These are phyloP conservation scores for Neelides folsomi DNA, from an alignment of 2,888 invertebrate species.

Conservation along the genomic window DNA sequence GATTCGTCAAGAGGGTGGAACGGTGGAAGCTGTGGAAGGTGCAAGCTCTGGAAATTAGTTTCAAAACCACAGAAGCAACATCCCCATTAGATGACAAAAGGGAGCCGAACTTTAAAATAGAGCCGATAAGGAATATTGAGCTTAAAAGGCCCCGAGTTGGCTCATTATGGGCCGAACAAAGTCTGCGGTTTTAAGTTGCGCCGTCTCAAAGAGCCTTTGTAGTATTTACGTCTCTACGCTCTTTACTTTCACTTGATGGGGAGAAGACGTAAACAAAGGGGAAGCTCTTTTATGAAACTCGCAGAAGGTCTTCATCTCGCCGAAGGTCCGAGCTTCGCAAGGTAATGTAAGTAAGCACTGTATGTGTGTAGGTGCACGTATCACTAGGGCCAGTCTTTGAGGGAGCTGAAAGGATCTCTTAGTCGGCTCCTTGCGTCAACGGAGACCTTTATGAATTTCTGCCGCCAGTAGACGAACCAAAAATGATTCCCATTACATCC, in stretches of 20 bases:
- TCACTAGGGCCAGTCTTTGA: constrained; percentile 2
- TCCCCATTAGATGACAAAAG: too few species aligned
- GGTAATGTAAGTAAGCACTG: too few species aligned
- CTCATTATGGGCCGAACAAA: constrained; percentile 8
- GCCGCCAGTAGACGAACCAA: too few species aligned
- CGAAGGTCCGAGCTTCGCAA: constrained; percentile 5
- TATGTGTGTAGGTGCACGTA: constrained; percentile 11
- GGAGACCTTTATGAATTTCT: too few species aligned
- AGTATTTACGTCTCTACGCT: constrained; percentile 2
- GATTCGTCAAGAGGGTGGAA: neutral
- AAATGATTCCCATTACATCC: too few species aligned
- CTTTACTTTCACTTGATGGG: constrained; percentile 13
- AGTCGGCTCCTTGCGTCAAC: too few species aligned
- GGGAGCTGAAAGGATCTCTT: too few species aligned
- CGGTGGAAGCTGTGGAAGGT: neutral
- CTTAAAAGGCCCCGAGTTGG: constrained; percentile 5
- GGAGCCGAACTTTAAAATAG: neutral
- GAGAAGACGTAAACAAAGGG: neutral
- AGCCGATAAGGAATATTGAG: constrained; percentile 8
- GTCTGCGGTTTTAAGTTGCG: constrained; percentile 28
- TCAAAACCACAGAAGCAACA: too few species aligned
- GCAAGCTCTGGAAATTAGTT: neutral
- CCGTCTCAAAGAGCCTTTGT: neutral
- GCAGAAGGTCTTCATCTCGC: constrained; percentile 9
- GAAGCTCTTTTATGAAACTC: neutral